Conservation (phyloP, 2,113 vertebrate species). For the Columba livia region DNA sequence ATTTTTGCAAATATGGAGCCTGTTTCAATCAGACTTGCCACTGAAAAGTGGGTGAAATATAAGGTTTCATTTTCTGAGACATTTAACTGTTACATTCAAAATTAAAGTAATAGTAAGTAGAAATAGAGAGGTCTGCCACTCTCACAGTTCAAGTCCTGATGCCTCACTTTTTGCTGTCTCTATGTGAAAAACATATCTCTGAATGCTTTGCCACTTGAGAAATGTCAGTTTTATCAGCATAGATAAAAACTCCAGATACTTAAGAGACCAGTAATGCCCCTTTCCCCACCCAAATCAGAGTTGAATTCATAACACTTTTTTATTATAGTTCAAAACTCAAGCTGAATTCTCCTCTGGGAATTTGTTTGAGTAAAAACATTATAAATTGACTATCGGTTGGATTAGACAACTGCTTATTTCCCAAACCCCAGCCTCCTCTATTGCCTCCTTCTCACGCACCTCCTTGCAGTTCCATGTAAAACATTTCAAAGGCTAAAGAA, state of each 20-base stretch:
- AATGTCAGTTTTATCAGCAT: not conserved
- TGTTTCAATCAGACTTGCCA: not conserved
- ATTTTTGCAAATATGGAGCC: not conserved
- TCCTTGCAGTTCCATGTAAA: not conserved
- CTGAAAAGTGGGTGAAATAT: not conserved
- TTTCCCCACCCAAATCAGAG: not conserved
- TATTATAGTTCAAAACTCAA: not conserved
- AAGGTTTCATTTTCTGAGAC: not conserved
- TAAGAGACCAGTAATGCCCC: not conserved
- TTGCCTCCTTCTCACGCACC: rapidly evolving
- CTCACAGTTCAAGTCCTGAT: not conserved
- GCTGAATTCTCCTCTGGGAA: not conserved
- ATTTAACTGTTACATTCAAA: not conserved
- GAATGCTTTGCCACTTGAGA: not conserved
- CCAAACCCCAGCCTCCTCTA: not conserved
- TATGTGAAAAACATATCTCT: not conserved
- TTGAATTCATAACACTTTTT: not conserved
- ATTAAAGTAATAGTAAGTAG: not conserved
- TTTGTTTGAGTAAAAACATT: not conserved
- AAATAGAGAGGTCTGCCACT: not conserved
- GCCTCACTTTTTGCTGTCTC: not conserved
- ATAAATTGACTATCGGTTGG: not conserved
- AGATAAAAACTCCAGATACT: not conserved
- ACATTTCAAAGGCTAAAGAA: not conserved
- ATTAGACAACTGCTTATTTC: not conserved